Evolutionary conservation across 2,113 vertebrate species (phyloP), one percentile per base, ranked within the genome.

Genomic region (Dipodomys ordii): DNA sequence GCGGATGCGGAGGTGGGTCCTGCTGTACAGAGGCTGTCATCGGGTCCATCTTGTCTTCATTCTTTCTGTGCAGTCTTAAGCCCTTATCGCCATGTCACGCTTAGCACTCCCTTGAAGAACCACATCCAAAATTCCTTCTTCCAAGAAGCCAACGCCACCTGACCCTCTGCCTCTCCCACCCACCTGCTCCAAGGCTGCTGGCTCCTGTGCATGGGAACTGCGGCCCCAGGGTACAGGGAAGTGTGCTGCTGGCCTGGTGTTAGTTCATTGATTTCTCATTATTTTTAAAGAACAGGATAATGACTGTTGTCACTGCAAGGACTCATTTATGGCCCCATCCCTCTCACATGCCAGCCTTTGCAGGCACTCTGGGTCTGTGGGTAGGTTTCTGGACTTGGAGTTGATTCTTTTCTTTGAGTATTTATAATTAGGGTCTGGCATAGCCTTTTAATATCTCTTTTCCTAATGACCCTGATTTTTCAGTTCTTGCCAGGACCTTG

Each of bases 361-460:
- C 78, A 71, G 67, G n/a, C 19, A 69, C 35, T 73, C 62, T 82
- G 25, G 68, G 19, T 73, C 89, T 86, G 16, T 57, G 74, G n/a
- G 79, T 82, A 91, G 57, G 83, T 77, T 46, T 39, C 68, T 84
- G 68, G 68, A 20, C 44, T 93, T 82, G 0, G 18, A 88, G 4
- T 9, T 69, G 35, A 65, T 53, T 94, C 49, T 78, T 88, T 72
- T 53, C 22, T 72, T 57, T 89, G 69, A 82, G 72, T 80, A 19
- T 87, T 10, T 87, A 65, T 89, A 71, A 93, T 92, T 78, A 92
- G 80, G 28, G 83, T 11, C 23, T 32, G 12, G 53, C 78, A 77
- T 27, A 76, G 77, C 35, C 16, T 97, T 92, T 87, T 85, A 87
- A 96, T 95, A 94, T 89, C 49, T 81, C 19, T 78, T 95, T 92